Percentiles rank a stretch among this genome's conserved stretches.
Evolutionary conservation across 2,113 vertebrate genomes (phyloP).

Genomic region (Coptodon bakossiorum): DNA sequence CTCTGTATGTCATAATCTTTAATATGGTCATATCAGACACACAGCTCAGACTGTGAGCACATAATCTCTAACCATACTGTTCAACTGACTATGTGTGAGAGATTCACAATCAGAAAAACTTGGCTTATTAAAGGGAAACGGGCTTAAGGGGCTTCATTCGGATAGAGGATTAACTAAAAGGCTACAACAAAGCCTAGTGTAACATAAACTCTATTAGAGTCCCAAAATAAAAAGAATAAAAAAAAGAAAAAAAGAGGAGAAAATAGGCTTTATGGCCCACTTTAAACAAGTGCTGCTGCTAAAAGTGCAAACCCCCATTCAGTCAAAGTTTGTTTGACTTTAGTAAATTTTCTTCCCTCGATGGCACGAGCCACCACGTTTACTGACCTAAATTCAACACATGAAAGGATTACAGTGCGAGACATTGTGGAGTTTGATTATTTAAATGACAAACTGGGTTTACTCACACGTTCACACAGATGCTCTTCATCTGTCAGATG

Average conservation of each 20-base stretch:
- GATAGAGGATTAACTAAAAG: not conserved
- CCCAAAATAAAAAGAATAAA: not conserved
- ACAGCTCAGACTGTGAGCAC: not conserved
- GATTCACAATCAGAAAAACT: not conserved
- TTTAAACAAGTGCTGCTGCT: not conserved
- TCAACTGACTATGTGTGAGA: not conserved
- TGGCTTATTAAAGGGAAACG: not conserved
- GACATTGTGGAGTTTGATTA: not conserved
- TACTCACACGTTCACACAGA: not conserved
- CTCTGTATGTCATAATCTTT: not conserved
- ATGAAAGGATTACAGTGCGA: not conserved
- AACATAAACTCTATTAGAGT: not conserved
- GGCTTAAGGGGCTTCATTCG: accelerated
- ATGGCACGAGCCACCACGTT: not conserved
- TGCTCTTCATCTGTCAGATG: not conserved
- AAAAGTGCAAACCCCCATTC: not conserved
- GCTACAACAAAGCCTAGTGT: not conserved
- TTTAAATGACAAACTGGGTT: not conserved
- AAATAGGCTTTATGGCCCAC: not conserved
- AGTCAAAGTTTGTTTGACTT: not conserved
- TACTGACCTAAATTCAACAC: not conserved
- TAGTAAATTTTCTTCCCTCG: not conserved
- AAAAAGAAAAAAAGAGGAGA: not conserved
- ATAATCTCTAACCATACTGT: not conserved
- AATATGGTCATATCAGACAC: not conserved